These are phyloP conservation scores for Rhimphoctona megacephalus DNA, from an alignment of 2,888 invertebrate genomes.

Conservation along the genomic window DNA sequence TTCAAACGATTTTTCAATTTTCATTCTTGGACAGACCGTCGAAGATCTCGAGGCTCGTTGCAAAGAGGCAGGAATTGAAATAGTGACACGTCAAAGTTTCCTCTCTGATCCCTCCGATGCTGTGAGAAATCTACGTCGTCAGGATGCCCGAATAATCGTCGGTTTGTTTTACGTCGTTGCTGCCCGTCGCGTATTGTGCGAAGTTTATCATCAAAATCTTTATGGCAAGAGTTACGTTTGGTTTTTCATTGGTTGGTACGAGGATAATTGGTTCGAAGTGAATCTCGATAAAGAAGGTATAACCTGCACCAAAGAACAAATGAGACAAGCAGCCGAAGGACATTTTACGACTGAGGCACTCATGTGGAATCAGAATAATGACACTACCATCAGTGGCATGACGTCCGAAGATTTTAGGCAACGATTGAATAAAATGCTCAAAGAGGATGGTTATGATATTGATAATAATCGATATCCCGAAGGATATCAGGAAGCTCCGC, in stretches of 20 bases:
- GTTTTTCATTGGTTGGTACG: constrained; percentile 99
- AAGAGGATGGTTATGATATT: constrained; percentile 93
- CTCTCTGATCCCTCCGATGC: constrained; percentile 98
- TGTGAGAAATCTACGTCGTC: constrained; percentile 96
- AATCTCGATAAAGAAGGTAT: constrained; percentile 94
- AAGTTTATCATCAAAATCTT: constrained; percentile 96
- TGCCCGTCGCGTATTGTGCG: constrained; percentile 97
- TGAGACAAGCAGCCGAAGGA: constrained; percentile 97
- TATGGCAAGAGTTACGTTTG: constrained; percentile 99
- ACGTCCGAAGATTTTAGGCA: constrained; percentile 96
- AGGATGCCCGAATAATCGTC: constrained; percentile 99
- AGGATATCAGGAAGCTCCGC: constrained; percentile 98
- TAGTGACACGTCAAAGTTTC: constrained; percentile 98
- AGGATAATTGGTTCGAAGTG: constrained; percentile 99
- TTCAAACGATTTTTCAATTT: not conserved
- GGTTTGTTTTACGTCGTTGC: constrained; percentile 99
- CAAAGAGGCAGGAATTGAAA: constrained; percentile 96
- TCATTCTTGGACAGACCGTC: constrained; percentile 90
- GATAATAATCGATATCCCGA: constrained; percentile 95
- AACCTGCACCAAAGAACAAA: constrained; percentile 96
- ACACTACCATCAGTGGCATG: constrained; percentile 98
- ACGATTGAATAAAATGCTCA: constrained; percentile 92
- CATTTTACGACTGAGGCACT: constrained; percentile 99
- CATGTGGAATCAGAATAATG: constrained; percentile 99
- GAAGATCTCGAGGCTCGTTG: constrained; percentile 98